Base-by-base conservation (phyloP, 1,140 invertebrate genomes). In the Acromyrmex charruanus region DNA sequence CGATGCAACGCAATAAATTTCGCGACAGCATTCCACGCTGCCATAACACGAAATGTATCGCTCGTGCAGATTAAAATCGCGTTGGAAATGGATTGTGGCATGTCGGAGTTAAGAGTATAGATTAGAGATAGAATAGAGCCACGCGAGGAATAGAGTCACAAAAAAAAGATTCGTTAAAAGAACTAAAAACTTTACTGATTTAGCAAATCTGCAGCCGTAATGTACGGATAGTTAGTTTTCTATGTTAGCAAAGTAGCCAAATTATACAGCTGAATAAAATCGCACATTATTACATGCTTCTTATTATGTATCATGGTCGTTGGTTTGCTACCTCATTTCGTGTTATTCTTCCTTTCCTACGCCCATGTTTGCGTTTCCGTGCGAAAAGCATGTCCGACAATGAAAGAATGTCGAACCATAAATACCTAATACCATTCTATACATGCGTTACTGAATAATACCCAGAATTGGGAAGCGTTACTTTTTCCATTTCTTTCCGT, bases 291-390 rank as follows among this genome's bases (percentile, higher is more conserved):
- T 77, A 79, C 1, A 25, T 18, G 39, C 6, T 39, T 49, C 16
- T 21, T 35, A 66, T 79, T 85, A 49, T 79, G 63, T 31, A 25
- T 7, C 68, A 58, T 14, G 53, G 80, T 61, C 39, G 35, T 77
- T 49, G 28, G 16, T 61, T 51, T 18, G 28, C 31, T 35, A 28
- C 21, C 31, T 77, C 21, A 65, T 65, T 53, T 14, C 59, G 44
- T 14, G 16, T 44, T 35, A n/a, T 59, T 31, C 31, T 7, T 28
- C 49, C 28, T 39, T 14, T 49, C 10, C 1, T 21, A 12, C n/a
- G 28, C 61, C 61, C 1, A 25, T 31, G 0, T 66, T 59, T 39
- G 31, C 68, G 49, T 55, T 51, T 69, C 3, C 39, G 25, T 4
- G 88, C 25, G 53, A 84, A 68, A 75, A 55, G 12, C 53, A 74